These are phyloP conservation scores for Drosophila paracracens DNA, from an alignment of 2,888 invertebrate genomes.

Conservation along the genomic window DNA sequence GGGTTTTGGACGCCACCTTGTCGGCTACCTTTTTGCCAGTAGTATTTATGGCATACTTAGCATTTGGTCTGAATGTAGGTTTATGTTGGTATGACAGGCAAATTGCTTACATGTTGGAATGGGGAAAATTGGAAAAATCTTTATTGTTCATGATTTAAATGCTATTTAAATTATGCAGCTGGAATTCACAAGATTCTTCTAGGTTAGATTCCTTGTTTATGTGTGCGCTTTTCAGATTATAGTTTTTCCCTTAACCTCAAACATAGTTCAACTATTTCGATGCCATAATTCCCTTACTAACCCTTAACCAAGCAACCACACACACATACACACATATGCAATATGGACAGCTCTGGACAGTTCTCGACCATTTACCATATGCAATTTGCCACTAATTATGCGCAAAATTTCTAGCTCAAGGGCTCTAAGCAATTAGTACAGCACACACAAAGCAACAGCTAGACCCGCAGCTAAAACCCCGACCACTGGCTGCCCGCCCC, in stretches of 20 bases:
- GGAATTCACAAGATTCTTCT: not conserved
- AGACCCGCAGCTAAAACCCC: slow-evolving; percentile 24
- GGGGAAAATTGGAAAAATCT: not conserved
- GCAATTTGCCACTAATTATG: slow-evolving; percentile 79
- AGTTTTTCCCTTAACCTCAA: not conserved
- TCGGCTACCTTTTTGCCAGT: slow-evolving; percentile 37
- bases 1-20: slow-evolving; percentile 26
- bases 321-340: slow-evolving; percentile 2
- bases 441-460: slow-evolving; percentile 40
- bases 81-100: slow-evolving; percentile 60
- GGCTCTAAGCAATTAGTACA: slow-evolving; percentile 75
- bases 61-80: slow-evolving; percentile 57
- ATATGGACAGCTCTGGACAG: slow-evolving; percentile 32
- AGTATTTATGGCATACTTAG: slow-evolving; percentile 71
- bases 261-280: slow-evolving; percentile 15
- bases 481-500: not conserved
- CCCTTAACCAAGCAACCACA: slow-evolving; percentile 14
- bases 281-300: slow-evolving; percentile 36
- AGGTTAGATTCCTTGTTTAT: not conserved
- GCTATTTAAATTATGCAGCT: not conserved
- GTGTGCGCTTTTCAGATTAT: not conserved
- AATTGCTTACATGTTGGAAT: slow-evolving; percentile 26
- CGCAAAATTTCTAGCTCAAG: slow-evolving; percentile 80
- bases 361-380: slow-evolving; percentile 65
- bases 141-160: slow-evolving; percentile 2